Evolutionary conservation across 2,888 invertebrate species (phyloP).

Genomic region (Cenopis cana): DNA sequence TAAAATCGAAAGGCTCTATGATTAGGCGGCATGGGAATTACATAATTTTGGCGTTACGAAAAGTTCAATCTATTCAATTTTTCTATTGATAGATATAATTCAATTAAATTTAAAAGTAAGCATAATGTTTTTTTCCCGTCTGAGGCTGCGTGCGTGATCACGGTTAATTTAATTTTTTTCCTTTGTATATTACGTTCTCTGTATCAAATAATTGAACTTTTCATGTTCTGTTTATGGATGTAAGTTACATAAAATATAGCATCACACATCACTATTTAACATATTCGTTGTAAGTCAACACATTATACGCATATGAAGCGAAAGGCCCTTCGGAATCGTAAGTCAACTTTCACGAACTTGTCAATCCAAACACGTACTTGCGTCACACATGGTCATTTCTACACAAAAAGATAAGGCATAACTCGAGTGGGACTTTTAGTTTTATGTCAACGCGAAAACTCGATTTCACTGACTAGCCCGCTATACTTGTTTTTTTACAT

Average conservation of each 20-base stretch:
- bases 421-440: slow-evolving; percentile 30
- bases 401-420: slow-evolving; percentile 39
- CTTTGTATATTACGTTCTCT: too few relatives aligned
- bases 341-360: slow-evolving; percentile 73
- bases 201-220: too few relatives aligned
- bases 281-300: slow-evolving; percentile 22
- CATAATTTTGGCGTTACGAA: slow-evolving; percentile 34
- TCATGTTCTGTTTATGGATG: neutral
- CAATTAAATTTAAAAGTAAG: slow-evolving; percentile 14
- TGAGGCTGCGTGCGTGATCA: too few relatives aligned
- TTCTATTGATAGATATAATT: slow-evolving; percentile 23
- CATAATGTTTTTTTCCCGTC: too few relatives aligned
- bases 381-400: slow-evolving; percentile 58
- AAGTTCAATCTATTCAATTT: slow-evolving; percentile 10
- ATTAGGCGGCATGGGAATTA: slow-evolving; percentile 35
- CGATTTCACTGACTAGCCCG: slow-evolving; percentile 26
- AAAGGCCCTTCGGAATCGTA: slow-evolving; percentile 63
- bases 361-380: slow-evolving; percentile 70
- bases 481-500: slow-evolving; percentile 2
- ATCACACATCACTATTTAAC: neutral
- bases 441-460: slow-evolving; percentile 29
- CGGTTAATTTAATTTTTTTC: too few relatives aligned
- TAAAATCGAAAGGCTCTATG: slow-evolving; percentile 38
- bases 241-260: slow-evolving; percentile 3
- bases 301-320: slow-evolving; percentile 51